Conservation (phyloP, 2,888 invertebrate genomes). For the Lithophane ornitopus region DNA sequence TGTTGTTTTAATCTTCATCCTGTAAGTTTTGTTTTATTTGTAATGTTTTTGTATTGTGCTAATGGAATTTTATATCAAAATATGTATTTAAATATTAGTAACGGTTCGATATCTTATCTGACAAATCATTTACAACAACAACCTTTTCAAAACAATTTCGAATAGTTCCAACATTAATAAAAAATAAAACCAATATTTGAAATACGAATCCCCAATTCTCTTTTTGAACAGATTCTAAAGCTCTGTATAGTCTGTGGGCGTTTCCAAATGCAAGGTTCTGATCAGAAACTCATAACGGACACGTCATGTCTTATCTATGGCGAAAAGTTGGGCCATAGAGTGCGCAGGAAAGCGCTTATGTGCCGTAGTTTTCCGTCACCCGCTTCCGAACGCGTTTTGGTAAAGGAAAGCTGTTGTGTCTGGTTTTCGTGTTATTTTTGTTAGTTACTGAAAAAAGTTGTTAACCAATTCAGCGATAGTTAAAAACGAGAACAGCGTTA, state of each 20-base stretch:
- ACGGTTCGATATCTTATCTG: background rate
- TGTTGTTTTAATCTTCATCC: constrained; percentile 12
- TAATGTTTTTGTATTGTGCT: background rate
- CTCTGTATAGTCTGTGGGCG: constrained; percentile 74
- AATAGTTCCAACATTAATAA: constrained; percentile 2
- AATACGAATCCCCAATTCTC: constrained; percentile 57
- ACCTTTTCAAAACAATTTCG: background rate
- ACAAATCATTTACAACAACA: background rate
- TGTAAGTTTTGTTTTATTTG: background rate
- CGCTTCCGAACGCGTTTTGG: constrained; percentile 49
- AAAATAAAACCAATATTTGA: constrained; percentile 25
- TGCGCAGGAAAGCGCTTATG: constrained; percentile 42
- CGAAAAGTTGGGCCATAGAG: constrained; percentile 76
- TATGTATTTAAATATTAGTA: background rate
- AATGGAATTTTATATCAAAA: background rate
- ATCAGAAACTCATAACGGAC: constrained; percentile 87
- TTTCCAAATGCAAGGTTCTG: constrained; percentile 77
- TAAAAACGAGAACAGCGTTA: background rate
- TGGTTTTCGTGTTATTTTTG: constrained; percentile 34
- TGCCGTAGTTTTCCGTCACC: constrained; percentile 45
- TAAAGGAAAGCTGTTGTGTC: constrained; percentile 19
- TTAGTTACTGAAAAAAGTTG: background rate
- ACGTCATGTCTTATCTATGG: constrained; percentile 87
- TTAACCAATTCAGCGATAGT: background rate
- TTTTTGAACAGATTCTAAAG: constrained; percentile 67